Base-by-base conservation (phyloP, 2,113 vertebrate genomes). In the Apaloderma vittatum region DNA sequence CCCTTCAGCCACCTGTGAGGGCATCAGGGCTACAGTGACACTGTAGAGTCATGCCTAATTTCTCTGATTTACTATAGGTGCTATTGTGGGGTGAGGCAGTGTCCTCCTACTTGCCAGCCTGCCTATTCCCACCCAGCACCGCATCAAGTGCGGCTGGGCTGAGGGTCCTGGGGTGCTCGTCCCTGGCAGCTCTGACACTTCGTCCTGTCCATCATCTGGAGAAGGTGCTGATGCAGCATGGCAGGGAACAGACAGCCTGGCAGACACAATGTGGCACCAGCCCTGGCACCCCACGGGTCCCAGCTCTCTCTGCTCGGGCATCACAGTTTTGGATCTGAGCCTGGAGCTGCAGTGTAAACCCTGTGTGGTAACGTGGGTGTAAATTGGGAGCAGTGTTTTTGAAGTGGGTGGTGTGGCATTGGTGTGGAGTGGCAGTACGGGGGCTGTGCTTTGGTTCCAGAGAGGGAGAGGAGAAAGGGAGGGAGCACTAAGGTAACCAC, bases 401-500 rank as follows among this genome's bases (percentile, higher is more conserved):
- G 45, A 40, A 90, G 78, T 13, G 37, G 45, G 66, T 52, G 92
- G 68, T 79, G 81, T 3, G 2, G 88, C 88, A 43, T 18, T 57
- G 90, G 77, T n/a, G 66, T 61, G 81, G 21, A 76, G 23, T 37
- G 78, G 84, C 0, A 9, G 40, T 22, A 36, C 1, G 26, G 67
- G 88, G 54, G 86, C 85, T 49, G 89, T 49, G 92, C 87, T 78
- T 46, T 27, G 51, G 37, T 61, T 67, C 2, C 19, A 79, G 78
- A 48, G 45, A 58, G 52, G 43, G 24, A 84, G 76, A 52, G 49
- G 34, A 90, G 55, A 86, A 79, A 86, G 68, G 36, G 63, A 90
- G 68, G 32, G 58, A 94, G 88, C 1, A 2, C 57, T 80, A 66
- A 96, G 96, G 95, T 97, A 97, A 97, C 96, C 94, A 94, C 96